phyloP scores from a whole-genome alignment of 2,113 vertebrate genomes.

The rabbit (Oryctolagus cuniculus) region mOryCun1.1 NC_091438.1:6417001-6417500 shows the following conservation, averaged over 20 bases:
- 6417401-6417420: conserved; percentile 10
- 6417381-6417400: conserved; percentile 35
- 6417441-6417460: background rate
- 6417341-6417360: background rate
- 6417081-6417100: background rate
- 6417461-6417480: background rate
- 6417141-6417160: conserved; percentile 17
- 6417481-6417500: conserved; percentile 36
- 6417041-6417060: too few species aligned
- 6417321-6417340: background rate
- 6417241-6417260: background rate
- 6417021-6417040: too few species aligned
- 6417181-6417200: background rate
- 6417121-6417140: background rate
- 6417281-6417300: conserved; percentile 15
- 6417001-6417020: too few species aligned
- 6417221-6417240: background rate
- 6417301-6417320: background rate
- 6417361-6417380: background rate
- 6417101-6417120: conserved; percentile 29
- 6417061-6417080: too few species aligned
- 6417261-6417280: conserved; percentile 29
- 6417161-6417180: background rate
- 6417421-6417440: background rate
- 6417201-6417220: background rate